Evolutionary conservation across 2,113 vertebrate genomes (phyloP).

Genomic region (Sebastes fasciatus): DNA sequence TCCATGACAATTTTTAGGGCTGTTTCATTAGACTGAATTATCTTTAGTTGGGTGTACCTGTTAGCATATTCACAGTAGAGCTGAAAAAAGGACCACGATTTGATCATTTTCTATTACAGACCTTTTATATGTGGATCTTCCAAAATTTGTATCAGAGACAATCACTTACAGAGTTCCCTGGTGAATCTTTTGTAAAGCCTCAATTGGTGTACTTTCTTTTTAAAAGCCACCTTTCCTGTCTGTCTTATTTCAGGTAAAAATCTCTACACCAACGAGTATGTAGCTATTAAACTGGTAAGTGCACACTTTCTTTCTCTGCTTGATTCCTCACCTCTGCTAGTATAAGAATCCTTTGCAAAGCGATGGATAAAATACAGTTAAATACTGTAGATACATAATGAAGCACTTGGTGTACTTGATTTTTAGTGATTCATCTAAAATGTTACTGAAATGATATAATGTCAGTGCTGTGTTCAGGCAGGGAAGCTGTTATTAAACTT

Average conservation of each 20-base stretch:
- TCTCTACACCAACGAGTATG: conserved; percentile 99
- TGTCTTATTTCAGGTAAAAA: conserved; percentile 92
- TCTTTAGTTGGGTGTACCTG: not conserved
- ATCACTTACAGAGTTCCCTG: not conserved
- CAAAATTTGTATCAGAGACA: not conserved
- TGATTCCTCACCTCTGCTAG: not conserved
- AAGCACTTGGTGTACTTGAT: not conserved
- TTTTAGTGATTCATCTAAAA: not conserved
- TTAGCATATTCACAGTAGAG: not conserved
- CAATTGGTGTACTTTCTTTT: not conserved
- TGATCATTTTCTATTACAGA: not conserved
- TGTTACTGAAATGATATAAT: not conserved
- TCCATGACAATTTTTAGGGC: not conserved
- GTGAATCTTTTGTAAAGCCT: not conserved
- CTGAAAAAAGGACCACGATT: not conserved
- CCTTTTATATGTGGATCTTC: not conserved
- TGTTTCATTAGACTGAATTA: not conserved
- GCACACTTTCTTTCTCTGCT: conserved; percentile 19
- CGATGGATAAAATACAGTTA: not conserved
- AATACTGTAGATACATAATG: not conserved
- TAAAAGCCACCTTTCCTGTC: conserved; percentile 37
- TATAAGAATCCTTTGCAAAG: not conserved
- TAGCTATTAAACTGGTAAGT: conserved; percentile 99
- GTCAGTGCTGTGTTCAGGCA: not conserved
- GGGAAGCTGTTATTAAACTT: conserved; percentile 1